phyloP scores from a whole-genome alignment of 1,140 invertebrate species.

The Aphelinus atriplicis region DNA sequence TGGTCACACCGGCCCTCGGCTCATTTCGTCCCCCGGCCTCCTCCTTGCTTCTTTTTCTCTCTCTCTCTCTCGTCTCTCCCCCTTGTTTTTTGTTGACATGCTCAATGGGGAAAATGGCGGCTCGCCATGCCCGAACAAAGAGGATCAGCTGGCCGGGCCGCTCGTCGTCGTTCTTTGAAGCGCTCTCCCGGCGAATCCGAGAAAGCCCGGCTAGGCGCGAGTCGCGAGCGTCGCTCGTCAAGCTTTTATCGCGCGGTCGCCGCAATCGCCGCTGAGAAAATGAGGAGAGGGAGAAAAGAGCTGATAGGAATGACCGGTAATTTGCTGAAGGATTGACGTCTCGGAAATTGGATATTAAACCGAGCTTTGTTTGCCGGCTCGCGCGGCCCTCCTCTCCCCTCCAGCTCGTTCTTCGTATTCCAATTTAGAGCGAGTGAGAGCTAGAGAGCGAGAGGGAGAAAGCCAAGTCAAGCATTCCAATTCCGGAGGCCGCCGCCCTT shows the following conservation, averaged over 20 bases:
- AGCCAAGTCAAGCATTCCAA: constrained; percentile 39
- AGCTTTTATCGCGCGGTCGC: too few relatives aligned
- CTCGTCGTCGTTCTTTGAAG: constrained; percentile 25
- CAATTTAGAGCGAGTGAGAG: constrained; percentile 30
- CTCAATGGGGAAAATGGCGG: too few relatives aligned
- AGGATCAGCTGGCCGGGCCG: constrained; percentile 20
- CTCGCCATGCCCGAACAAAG: constrained; percentile 14
- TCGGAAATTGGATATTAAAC: constrained; percentile 62
- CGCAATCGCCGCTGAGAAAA: too few relatives aligned
- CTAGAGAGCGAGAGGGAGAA: neutral
- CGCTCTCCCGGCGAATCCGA: constrained; percentile 22
- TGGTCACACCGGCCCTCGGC: constrained; percentile 5
- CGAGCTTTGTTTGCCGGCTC: constrained; percentile 40
- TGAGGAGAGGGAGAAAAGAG: constrained; percentile 25
- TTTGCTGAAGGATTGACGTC: constrained; percentile 59
- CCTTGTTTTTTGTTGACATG: constrained; percentile 14
- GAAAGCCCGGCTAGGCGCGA: constrained; percentile 1
- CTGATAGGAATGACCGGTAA: constrained; percentile 54
- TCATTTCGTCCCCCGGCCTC: neutral
- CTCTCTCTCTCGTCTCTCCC: neutral
- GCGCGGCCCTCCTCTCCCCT: constrained; percentile 26
- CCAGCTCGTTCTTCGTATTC: constrained; percentile 33
- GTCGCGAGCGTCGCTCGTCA: constrained; percentile 10
- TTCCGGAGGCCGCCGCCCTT: constrained; percentile 30
- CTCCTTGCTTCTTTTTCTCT: neutral